Percentiles rank a stretch among this genome's conserved stretches.
Evolutionary conservation across 2,888 invertebrate species (phyloP).

Genomic region (Cremastinae sp.): DNA sequence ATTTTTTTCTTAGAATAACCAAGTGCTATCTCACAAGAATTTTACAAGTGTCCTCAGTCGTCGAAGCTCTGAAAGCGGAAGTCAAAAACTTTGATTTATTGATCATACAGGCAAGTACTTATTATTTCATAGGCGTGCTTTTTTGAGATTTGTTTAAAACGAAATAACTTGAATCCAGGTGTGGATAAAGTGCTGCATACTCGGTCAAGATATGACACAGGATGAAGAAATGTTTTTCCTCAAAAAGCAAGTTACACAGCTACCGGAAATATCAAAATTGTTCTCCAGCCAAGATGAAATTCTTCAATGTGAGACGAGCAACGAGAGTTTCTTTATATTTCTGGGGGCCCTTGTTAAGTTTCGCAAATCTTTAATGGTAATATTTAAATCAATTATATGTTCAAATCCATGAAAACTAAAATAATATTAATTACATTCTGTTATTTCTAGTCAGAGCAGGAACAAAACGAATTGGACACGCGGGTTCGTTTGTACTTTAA

Average conservation of each 20-base stretch:
- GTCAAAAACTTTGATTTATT: conserved; percentile 71
- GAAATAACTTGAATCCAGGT: conserved; percentile 63
- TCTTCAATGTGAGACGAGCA: conserved; percentile 68
- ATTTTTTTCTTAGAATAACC: conserved; percentile 69
- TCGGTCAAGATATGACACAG: conserved; percentile 66
- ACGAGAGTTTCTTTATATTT: conserved; percentile 71
- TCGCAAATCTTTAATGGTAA: conserved; percentile 69
- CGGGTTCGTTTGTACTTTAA: conserved; percentile 72
- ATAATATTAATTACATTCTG: background rate
- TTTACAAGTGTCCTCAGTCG: conserved; percentile 64
- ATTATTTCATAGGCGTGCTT: background rate
- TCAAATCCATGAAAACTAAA: background rate
- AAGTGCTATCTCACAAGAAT: conserved; percentile 70
- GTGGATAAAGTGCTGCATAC: conserved; percentile 76
- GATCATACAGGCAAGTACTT: conserved; percentile 71
- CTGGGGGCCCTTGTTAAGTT: conserved; percentile 69
- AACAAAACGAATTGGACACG: conserved; percentile 66
- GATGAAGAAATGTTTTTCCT: conserved; percentile 67
- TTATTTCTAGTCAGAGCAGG: conserved; percentile 65
- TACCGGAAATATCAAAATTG: conserved; percentile 70
- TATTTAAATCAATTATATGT: background rate
- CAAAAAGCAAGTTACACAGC: conserved; percentile 67
- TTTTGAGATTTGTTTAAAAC: conserved; percentile 9
- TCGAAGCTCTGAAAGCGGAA: conserved; percentile 68
- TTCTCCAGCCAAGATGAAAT: conserved; percentile 67